Evolutionary conservation across 2,888 invertebrate genomes (phyloP).

Genomic region (Scaptomyza tumidula): DNA sequence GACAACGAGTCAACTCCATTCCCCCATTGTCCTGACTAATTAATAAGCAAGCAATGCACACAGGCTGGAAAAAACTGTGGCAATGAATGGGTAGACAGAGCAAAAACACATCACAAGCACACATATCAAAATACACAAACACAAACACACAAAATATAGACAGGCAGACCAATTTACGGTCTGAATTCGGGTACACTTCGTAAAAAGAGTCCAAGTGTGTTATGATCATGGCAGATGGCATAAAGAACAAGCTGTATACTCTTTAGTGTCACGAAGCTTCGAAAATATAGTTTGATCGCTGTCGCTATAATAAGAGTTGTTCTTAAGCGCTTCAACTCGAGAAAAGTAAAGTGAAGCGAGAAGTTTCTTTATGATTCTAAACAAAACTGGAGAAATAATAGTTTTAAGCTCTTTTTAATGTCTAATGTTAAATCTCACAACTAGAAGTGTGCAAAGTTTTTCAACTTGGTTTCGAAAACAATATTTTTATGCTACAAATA

Average conservation of each 20-base stretch:
- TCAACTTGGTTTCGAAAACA: too few species aligned
- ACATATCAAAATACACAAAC: background rate
- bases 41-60: slow-evolving; percentile 50
- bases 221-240: background rate
- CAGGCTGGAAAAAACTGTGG: slow-evolving; percentile 29
- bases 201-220: background rate
- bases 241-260: background rate
- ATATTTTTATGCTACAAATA: too few species aligned
- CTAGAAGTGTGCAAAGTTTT: too few species aligned
- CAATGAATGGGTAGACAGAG: slow-evolving; percentile 36
- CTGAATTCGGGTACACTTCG: slow-evolving; percentile 17
- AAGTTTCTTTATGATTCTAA: too few species aligned
- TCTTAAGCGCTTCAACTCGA: too few species aligned
- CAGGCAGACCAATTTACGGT: slow-evolving; percentile 23
- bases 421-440: too few species aligned
- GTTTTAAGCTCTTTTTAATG: too few species aligned
- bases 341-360: too few species aligned
- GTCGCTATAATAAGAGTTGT: too few species aligned
- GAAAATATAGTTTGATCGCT: too few species aligned
- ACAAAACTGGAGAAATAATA: too few species aligned
- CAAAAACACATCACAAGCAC: slow-evolving; percentile 1
- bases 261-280: background rate
- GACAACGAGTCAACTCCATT: background rate
- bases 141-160: background rate
- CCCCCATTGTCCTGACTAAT: slow-evolving; percentile 58